A percentile compares a stretch with the other conserved stretches of the same genome.
Evolutionary conservation across 2,888 invertebrate genomes (phyloP).

Genomic region (Platycheirus rosarum): DNA sequence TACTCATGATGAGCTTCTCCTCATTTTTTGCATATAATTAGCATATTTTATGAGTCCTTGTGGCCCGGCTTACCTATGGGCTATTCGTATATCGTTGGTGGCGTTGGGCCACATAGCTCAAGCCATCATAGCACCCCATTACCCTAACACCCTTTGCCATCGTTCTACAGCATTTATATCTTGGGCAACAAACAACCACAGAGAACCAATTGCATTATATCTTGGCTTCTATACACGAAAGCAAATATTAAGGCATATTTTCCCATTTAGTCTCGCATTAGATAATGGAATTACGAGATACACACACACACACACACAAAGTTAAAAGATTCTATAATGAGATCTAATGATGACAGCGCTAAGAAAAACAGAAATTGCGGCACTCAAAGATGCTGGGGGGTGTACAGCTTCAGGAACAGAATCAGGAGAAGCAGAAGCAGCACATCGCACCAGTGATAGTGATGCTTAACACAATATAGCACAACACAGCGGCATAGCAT

Average conservation of each 20-base stretch:
- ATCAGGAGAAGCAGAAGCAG: background rate
- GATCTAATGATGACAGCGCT: constrained; percentile 75
- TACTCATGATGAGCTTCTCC: constrained; percentile 54
- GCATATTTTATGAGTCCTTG: constrained; percentile 55
- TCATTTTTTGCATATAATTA: constrained; percentile 62
- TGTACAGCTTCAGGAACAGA: background rate
- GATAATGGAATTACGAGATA: constrained; percentile 67
- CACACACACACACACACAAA: constrained; percentile 57
- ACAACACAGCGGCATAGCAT: constrained; percentile 42
- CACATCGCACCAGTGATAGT: background rate
- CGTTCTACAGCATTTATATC: constrained; percentile 35
- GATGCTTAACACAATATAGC: constrained; percentile 38
- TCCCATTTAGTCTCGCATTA: constrained; percentile 67
- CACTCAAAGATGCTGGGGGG: constrained; percentile 26
- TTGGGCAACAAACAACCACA: constrained; percentile 59
- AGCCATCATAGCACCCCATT: background rate
- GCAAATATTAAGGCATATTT: constrained; percentile 68
- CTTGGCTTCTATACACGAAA: constrained; percentile 49
- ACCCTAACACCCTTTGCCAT: background rate
- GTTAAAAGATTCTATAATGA: constrained; percentile 75
- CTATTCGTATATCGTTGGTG: constrained; percentile 23
- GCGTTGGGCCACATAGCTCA: constrained; percentile 23
- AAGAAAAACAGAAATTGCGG: constrained; percentile 70
- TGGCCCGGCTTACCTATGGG: constrained; percentile 42
- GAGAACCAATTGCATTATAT: constrained; percentile 64